Conservation (phyloP, 2,797 vertebrate species). For the Anableps anableps region DNA sequence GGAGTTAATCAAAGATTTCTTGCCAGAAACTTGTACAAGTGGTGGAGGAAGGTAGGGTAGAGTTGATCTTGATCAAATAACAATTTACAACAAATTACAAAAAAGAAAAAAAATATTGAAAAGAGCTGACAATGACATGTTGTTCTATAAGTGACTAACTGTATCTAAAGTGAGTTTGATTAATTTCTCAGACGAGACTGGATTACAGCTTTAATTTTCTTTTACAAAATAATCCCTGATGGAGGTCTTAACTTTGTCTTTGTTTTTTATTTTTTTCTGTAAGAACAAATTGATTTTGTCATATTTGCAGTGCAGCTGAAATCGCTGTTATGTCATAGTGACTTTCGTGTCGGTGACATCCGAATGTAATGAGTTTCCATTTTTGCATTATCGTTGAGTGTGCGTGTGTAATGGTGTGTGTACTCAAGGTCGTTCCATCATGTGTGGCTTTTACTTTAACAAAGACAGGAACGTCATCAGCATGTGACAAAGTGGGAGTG, state of each 20-base stretch:
- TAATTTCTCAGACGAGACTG: not conserved
- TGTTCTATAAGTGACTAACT: not conserved
- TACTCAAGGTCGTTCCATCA: not conserved
- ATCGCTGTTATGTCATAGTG: not conserved
- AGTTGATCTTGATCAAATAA: not conserved
- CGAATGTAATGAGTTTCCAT: slow-evolving; percentile 6
- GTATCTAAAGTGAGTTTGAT: not conserved
- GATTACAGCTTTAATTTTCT: not conserved
- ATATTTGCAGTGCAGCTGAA: not conserved
- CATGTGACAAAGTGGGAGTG: not conserved
- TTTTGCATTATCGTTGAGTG: not conserved
- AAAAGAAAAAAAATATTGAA: not conserved
- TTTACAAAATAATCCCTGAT: not conserved
- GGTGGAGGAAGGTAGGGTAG: not conserved
- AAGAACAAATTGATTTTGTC: not conserved
- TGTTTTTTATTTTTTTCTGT: not conserved
- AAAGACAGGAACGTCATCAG: not conserved
- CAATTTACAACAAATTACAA: not conserved
- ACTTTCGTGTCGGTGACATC: not conserved
- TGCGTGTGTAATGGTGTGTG: not conserved
- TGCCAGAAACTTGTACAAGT: not conserved
- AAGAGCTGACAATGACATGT: not conserved
- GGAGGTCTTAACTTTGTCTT: not conserved
- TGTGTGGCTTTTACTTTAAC: not conserved
- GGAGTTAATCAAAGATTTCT: not conserved